phyloP scores from a whole-genome alignment of 53 echinoderm and acorn worm species.

The Patiria pectinifera region DNA sequence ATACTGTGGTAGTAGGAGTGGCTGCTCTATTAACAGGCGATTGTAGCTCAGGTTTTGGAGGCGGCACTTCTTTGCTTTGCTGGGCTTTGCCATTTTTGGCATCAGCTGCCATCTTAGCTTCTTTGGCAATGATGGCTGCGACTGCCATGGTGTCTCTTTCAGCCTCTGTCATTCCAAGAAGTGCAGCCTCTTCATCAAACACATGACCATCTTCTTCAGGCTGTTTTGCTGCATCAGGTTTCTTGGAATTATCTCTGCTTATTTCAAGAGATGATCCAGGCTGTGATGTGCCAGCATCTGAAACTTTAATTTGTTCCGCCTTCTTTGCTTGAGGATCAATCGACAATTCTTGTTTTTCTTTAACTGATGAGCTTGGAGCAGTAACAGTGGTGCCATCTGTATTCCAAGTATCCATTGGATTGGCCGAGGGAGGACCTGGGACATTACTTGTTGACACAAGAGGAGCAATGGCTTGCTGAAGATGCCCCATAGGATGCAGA shows the following conservation, averaged over 20 bases:
- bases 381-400: background rate
- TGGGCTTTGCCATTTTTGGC: slow-evolving; percentile 48
- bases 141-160: slow-evolving; percentile 90
- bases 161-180: slow-evolving; percentile 93
- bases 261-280: background rate
- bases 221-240: background rate
- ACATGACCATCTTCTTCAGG: slow-evolving; percentile 10
- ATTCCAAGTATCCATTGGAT: slow-evolving; percentile 10
- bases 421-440: background rate
- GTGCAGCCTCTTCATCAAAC: slow-evolving; percentile 91
- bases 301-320: background rate
- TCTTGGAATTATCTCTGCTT: slow-evolving; percentile 22
- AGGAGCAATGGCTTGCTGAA: background rate
- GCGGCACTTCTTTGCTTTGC: slow-evolving; percentile 3
- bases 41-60: slow-evolving; percentile 30
- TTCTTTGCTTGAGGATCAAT: slow-evolving; percentile 27
- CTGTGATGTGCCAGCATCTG: background rate
- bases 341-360: slow-evolving; percentile 14
- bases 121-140: slow-evolving; percentile 90
- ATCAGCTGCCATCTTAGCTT: slow-evolving; percentile 76
- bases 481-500: background rate
- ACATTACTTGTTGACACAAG: background rate
- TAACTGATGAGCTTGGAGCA: slow-evolving; percentile 10
- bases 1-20: background rate
- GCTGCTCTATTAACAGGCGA: slow-evolving; percentile 4